phyloP scores from a whole-genome alignment of 1,140 invertebrate species.

The Stenopsyche tienmushanensis region DNA sequence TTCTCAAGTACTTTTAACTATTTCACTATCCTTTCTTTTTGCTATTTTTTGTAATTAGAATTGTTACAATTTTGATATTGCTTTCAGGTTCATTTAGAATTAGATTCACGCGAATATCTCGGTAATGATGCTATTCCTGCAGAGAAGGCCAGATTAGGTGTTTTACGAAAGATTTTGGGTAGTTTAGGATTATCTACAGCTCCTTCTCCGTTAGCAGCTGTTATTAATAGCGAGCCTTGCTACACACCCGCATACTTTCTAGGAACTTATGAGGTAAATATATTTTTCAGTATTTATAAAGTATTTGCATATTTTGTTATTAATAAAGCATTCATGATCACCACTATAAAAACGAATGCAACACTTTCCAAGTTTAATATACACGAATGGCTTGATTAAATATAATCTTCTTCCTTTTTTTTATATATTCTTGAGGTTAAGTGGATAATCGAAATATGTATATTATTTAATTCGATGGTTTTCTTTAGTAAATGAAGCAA shows the following conservation, averaged over 20 bases:
- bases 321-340: no score
- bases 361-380: no score
- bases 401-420: no score
- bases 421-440: no score
- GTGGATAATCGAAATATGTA: no score
- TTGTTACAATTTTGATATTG: conserved; percentile 20
- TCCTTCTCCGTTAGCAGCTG: conserved; percentile 26
- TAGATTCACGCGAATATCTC: conserved; percentile 63
- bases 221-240: conserved; percentile 43
- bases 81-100: conserved; percentile 65
- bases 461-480: no score
- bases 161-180: conserved; percentile 72
- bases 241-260: conserved; percentile 74
- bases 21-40: neutral
- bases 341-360: no score
- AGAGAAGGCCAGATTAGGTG: conserved; percentile 70
- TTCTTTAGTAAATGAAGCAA: no score
- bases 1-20: conserved; percentile 64
- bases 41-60: conserved; percentile 8
- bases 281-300: no score
- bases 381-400: no score
- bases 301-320: no score
- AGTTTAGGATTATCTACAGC: conserved; percentile 61
- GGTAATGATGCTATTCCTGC: conserved; percentile 65
- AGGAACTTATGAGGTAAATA: conserved; percentile 71